These are phyloP conservation scores for Tetrao urogallus DNA, from an alignment of 2,113 vertebrate species.

Conservation along the genomic window DNA sequence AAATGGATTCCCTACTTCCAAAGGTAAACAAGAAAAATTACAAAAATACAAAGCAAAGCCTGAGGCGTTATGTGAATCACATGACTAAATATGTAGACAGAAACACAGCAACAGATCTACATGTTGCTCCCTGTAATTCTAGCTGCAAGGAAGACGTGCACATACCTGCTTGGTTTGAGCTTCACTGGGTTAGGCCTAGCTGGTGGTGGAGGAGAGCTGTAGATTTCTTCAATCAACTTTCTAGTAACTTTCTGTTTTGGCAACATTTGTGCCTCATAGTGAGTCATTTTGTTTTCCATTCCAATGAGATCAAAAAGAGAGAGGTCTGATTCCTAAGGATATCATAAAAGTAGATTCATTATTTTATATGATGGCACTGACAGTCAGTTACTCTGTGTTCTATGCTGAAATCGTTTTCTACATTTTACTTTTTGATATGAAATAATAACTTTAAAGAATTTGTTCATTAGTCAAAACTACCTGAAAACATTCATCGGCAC, in stretches of 20 bases:
- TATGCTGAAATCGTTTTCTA: background rate
- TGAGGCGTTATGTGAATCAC: background rate
- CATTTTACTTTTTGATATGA: background rate
- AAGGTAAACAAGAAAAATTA: background rate
- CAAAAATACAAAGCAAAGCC: background rate
- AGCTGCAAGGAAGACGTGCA: background rate
- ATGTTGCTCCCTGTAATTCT: background rate
- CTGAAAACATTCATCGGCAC: background rate
- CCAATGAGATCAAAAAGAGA: slow-evolving; percentile 89
- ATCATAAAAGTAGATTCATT: background rate
- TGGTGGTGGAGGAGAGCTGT: slow-evolving; percentile 80
- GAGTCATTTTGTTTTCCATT: slow-evolving; percentile 87
- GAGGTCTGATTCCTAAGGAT: slow-evolving; percentile 79
- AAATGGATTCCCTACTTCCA: background rate
- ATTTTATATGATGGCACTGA: background rate
- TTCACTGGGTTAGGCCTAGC: slow-evolving; percentile 84
- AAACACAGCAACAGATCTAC: background rate
- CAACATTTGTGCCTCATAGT: slow-evolving; percentile 84
- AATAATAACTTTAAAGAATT: background rate
- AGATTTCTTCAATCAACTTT: slow-evolving; percentile 92
- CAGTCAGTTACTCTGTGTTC: background rate
- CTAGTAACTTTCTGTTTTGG: slow-evolving; percentile 89
- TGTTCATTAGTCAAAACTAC: background rate
- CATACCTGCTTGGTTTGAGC: slow-evolving; percentile 91
- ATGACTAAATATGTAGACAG: background rate